Evolutionary conservation across 2,888 invertebrate species (phyloP).

Genomic region (Synanthedon myopaeformis): DNA sequence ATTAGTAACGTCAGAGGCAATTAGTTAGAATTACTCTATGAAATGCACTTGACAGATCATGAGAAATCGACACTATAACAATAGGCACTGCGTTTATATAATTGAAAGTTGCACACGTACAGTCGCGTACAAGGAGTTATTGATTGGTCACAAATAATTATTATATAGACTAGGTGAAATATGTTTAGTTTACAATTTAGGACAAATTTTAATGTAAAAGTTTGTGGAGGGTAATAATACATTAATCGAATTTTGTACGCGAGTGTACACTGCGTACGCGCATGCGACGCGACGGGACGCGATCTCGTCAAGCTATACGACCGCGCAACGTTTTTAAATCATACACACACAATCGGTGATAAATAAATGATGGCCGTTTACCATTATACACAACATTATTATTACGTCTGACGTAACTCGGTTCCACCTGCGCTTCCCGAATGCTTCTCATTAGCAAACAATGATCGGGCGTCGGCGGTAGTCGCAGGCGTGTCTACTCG

Average conservation of each 20-base stretch:
- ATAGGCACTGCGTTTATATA: slow-evolving; percentile 3
- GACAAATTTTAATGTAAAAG: no score
- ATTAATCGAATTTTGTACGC: no score
- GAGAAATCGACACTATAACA: slow-evolving; percentile 10
- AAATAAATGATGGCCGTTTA: slow-evolving; percentile 27
- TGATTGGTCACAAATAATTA: neutral
- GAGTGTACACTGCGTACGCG: no score
- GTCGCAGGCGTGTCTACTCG: slow-evolving; percentile 8
- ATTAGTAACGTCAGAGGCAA: neutral
- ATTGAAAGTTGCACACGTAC: neutral
- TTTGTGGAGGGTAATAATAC: no score
- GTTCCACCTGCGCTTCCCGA: slow-evolving; percentile 38
- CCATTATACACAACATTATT: slow-evolving; percentile 21
- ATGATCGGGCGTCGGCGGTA: slow-evolving; percentile 33
- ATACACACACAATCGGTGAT: slow-evolving; percentile 13
- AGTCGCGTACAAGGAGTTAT: neutral
- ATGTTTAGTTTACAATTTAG: no score
- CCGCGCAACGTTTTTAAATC: neutral
- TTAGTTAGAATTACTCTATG: neutral
- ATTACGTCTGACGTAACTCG: slow-evolving; percentile 34
- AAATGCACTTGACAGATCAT: slow-evolving; percentile 5
- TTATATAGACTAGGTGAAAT: no score
- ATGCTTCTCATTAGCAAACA: slow-evolving; percentile 59
- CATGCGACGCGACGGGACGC: no score
- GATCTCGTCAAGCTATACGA: neutral